Percentiles rank a stretch among this genome's conserved stretches.
Evolutionary conservation across 2,113 vertebrate genomes (phyloP).

Genomic region (Ia io): DNA sequence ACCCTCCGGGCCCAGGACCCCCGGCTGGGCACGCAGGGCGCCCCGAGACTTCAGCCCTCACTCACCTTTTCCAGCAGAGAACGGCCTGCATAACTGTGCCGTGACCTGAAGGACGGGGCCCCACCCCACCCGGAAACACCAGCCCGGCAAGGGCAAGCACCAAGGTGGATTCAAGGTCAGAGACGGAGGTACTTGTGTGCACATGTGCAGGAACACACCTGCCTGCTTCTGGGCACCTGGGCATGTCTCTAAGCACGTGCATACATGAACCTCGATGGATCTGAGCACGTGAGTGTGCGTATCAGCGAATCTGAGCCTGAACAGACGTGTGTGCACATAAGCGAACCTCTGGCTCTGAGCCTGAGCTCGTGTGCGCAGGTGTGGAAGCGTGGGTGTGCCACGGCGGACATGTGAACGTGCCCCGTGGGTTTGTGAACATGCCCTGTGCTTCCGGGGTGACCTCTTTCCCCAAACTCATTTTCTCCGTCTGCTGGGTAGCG

Average conservation of each 20-base stretch:
- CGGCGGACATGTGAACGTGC: background rate
- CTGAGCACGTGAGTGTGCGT: fast-evolving
- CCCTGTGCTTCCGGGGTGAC: background rate
- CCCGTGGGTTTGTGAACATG: background rate
- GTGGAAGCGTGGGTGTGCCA: background rate
- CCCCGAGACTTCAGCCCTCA: background rate
- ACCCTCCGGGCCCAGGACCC: background rate
- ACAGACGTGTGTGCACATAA: fast-evolving
- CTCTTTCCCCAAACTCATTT: background rate
- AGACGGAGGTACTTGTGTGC: background rate
- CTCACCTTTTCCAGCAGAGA: conserved; percentile 55
- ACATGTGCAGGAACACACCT: fast-evolving
- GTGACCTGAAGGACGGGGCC: background rate
- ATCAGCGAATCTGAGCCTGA: background rate
- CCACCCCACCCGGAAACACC: background rate
- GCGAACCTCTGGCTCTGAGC: background rate
- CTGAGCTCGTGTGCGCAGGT: background rate
- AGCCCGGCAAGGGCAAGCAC: background rate
- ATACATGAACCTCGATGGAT: fast-evolving
- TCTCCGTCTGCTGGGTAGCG: background rate
- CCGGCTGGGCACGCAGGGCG: background rate
- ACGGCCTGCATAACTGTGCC: background rate
- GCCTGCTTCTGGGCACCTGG: background rate
- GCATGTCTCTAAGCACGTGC: background rate
- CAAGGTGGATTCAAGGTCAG: background rate